phyloP scores from a whole-genome alignment of 2,113 vertebrate genomes.

The Peucedramus taeniatus region DNA sequence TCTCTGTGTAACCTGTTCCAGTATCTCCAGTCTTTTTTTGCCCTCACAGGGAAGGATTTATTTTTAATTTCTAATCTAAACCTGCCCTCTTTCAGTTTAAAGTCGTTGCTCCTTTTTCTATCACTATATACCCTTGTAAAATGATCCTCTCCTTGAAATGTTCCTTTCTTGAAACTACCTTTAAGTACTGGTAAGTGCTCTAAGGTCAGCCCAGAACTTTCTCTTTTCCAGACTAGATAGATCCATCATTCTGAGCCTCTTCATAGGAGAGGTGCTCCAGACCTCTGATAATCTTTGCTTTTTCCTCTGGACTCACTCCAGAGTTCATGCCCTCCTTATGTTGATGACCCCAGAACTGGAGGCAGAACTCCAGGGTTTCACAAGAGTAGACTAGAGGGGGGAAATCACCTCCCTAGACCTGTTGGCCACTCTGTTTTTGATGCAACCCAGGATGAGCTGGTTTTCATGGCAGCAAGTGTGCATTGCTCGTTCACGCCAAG shows the following conservation, averaged over 20 bases:
- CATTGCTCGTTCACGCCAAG: neutral
- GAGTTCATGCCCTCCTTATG: neutral
- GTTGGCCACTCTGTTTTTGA: neutral
- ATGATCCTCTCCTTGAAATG: neutral
- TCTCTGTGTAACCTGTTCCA: neutral
- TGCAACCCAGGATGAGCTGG: neutral
- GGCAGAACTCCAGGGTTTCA: neutral
- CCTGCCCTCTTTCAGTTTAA: neutral
- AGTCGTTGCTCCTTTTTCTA: neutral
- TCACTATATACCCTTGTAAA: neutral
- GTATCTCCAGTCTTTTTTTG: neutral
- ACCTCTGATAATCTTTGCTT: neutral
- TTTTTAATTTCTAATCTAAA: neutral
- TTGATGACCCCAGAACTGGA: accelerated
- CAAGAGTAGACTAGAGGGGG: neutral
- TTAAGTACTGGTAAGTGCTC: neutral
- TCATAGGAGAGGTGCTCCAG: neutral
- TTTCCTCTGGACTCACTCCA: neutral
- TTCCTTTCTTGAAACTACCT: neutral
- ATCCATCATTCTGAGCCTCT: neutral
- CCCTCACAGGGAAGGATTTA: neutral
- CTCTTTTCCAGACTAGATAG: neutral
- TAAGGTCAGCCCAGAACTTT: neutral
- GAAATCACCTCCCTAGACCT: neutral
- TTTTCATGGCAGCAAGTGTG: neutral